Conservation (phyloP, 35 echinoderm and acorn worm species). For the Apostichopus japonicus region DNA sequence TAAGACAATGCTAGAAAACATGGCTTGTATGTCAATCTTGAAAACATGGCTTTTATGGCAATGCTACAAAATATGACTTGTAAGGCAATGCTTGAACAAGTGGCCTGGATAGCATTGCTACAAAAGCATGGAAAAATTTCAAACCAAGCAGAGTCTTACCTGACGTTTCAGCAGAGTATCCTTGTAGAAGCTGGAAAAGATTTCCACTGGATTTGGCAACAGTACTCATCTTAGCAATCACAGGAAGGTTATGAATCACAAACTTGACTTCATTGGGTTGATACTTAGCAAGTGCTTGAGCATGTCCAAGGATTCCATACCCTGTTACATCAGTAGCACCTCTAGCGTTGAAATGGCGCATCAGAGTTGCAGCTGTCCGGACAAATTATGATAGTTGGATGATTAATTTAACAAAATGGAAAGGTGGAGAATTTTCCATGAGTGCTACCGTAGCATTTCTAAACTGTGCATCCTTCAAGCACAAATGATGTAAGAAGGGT, state of each 20-base stretch:
- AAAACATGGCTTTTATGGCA: too few relatives aligned
- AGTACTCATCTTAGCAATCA: conserved; percentile 94
- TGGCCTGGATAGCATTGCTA: too few relatives aligned
- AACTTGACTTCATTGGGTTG: conserved; percentile 94
- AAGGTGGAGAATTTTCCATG: neutral
- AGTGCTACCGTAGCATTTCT: too few relatives aligned
- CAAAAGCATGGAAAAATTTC: too few relatives aligned
- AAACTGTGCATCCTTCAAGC: too few relatives aligned
- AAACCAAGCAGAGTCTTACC: conserved; percentile 43
- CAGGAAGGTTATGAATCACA: conserved; percentile 94
- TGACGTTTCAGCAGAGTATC: conserved; percentile 94
- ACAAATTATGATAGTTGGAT: neutral
- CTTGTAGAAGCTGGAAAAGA: conserved; percentile 88
- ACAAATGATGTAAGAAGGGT: too few relatives aligned
- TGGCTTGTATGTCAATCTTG: too few relatives aligned
- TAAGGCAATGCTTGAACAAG: too few relatives aligned
- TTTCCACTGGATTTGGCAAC: conserved; percentile 86
- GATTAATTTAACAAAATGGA: neutral
- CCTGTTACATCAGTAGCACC: conserved; percentile 93
- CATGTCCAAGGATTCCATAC: conserved; percentile 96
- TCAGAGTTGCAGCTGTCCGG: conserved; percentile 78
- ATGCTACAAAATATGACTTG: too few relatives aligned
- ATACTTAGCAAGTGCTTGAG: conserved; percentile 76
- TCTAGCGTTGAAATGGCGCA: conserved; percentile 86
- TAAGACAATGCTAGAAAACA: too few relatives aligned